Conservation (phyloP, 1,140 invertebrate genomes). For the Holotrichia oblita region DNA sequence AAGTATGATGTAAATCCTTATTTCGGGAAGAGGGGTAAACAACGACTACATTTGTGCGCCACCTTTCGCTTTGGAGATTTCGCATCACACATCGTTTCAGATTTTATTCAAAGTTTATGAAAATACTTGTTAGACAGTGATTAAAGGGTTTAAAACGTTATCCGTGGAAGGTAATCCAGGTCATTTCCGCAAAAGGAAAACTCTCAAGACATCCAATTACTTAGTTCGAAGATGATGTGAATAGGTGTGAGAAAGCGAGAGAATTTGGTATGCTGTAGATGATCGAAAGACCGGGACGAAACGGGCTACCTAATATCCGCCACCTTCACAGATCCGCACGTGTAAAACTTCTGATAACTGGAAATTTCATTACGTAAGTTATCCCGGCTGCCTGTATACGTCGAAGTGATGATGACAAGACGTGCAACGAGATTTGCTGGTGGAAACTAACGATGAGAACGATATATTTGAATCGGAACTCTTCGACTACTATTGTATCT, state of each 20-base stretch:
- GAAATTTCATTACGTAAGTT: background rate
- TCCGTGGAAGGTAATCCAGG: background rate
- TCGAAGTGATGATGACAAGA: background rate
- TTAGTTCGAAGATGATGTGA: background rate
- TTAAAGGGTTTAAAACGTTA: background rate
- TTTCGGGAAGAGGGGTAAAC: background rate
- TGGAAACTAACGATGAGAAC: background rate
- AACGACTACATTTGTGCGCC: background rate
- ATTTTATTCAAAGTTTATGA: background rate
- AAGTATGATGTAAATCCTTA: background rate
- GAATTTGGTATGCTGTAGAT: background rate
- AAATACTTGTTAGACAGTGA: background rate
- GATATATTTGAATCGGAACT: background rate
- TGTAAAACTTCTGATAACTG: background rate
- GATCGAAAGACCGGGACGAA: background rate
- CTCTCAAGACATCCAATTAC: background rate
- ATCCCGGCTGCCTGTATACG: background rate
- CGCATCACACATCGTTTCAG: background rate
- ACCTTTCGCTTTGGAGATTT: background rate
- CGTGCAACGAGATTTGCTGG: background rate
- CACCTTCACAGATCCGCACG: background rate
- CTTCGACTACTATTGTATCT: too few relatives aligned
- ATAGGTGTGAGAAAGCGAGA: background rate
- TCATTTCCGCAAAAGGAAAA: conserved; percentile 3
- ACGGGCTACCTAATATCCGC: background rate